phyloP scores from a whole-genome alignment of 2,113 vertebrate species.

The Pituophis catenifer region DNA sequence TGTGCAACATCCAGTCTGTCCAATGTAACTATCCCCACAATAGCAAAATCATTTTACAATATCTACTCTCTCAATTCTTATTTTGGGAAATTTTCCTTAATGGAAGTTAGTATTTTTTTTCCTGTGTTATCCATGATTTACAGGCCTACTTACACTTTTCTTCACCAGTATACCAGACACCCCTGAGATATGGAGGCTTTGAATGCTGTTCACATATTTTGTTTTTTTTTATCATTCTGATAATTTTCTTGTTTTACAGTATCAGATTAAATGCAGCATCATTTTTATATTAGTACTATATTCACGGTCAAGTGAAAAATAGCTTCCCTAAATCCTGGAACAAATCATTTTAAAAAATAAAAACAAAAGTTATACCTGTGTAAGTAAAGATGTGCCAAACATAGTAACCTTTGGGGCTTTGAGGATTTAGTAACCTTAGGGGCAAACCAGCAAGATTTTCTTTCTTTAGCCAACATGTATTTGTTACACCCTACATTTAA shows the following conservation, averaged over 20 bases:
- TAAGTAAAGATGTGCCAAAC: slow-evolving; percentile 21
- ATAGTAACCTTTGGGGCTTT: not conserved
- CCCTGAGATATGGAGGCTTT: not conserved
- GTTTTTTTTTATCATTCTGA: not conserved
- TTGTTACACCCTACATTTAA: slow-evolving; percentile 47
- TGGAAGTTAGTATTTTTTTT: not conserved
- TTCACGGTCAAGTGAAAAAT: slow-evolving; percentile 1
- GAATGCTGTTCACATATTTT: not conserved
- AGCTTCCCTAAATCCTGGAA: not conserved
- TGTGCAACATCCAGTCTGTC: not conserved
- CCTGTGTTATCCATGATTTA: not conserved
- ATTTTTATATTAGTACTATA: not conserved
- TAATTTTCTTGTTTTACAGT: not conserved
- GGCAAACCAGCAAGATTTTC: not conserved
- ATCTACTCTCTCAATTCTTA: not conserved
- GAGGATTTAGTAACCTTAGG: slow-evolving; percentile 6
- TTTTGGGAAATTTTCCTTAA: not conserved
- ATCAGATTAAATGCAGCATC: not conserved
- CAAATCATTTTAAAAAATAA: not conserved
- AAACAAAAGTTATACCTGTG: not conserved
- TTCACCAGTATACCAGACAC: not conserved
- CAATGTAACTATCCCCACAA: not conserved
- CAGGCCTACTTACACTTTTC: not conserved
- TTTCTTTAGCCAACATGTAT: slow-evolving; percentile 34
- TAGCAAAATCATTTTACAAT: not conserved